A percentile compares a stretch with the other conserved stretches of the same genome.
These are phyloP conservation scores for Sylvicapra grimmia DNA, from an alignment of 2,113 vertebrate genomes.

Conservation along the genomic window DNA sequence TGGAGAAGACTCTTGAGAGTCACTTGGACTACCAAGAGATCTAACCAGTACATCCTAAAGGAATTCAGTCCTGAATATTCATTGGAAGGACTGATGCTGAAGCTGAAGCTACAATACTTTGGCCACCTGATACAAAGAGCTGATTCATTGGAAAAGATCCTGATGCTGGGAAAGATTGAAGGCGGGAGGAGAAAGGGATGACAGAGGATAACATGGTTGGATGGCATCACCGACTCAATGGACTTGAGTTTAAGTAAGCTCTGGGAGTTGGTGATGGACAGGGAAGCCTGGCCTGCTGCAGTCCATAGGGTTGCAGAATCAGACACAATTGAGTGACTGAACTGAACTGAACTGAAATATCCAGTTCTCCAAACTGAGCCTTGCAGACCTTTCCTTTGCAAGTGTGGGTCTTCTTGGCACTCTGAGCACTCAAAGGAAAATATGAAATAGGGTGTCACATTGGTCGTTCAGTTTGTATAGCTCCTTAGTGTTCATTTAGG, in stretches of 20 bases:
- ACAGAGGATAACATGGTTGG: not conserved
- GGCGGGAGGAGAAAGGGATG: not conserved
- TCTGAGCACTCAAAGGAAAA: not conserved
- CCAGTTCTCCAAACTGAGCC: not conserved
- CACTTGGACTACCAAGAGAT: not conserved
- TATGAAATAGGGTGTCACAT: not conserved
- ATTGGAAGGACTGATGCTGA: not conserved
- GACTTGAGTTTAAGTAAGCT: not conserved
- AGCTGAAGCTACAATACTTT: not conserved
- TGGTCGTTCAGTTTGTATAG: not conserved
- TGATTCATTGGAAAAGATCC: not conserved
- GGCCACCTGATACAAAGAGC: not conserved
- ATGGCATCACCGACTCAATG: not conserved
- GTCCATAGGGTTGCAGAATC: not conserved
- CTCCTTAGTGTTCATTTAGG: not conserved
- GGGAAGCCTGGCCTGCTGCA: not conserved
- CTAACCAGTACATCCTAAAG: not conserved
- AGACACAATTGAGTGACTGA: not conserved
- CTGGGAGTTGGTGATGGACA: not conserved
- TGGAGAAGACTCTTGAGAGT: not conserved
- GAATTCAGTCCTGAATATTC: not conserved
- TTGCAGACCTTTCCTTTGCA: not conserved
- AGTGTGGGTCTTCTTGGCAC: not conserved
- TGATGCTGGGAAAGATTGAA: not conserved
- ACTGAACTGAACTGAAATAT: not conserved